Percentiles rank a stretch among this genome's conserved stretches.
Evolutionary conservation across 1,140 invertebrate genomes (phyloP).

Genomic region (Helicoverpa zea): DNA sequence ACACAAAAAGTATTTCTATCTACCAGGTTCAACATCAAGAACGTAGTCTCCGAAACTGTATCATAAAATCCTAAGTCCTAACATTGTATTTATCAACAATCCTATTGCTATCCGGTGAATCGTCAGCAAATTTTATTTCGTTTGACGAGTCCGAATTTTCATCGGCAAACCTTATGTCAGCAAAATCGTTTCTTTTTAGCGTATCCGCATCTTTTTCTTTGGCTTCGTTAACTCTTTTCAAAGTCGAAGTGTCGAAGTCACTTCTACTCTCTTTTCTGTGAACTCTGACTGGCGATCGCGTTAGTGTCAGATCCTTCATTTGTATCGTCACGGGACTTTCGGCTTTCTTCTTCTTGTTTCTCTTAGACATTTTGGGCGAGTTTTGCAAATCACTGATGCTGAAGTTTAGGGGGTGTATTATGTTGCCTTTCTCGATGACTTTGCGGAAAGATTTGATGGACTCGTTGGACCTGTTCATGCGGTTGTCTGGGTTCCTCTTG

Average conservation of each 20-base stretch:
- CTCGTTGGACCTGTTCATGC: conserved; percentile 72
- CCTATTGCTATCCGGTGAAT: conserved; percentile 82
- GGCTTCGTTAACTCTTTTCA: conserved; percentile 78
- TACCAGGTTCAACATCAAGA: conserved; percentile 43
- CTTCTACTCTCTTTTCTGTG: conserved; percentile 73
- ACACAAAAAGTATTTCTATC: conserved; percentile 31
- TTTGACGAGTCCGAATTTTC: conserved; percentile 84
- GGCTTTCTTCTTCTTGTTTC: conserved; percentile 73
- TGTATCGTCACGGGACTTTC: conserved; percentile 75
- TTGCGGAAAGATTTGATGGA: conserved; percentile 79
- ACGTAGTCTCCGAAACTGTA: conserved; percentile 25
- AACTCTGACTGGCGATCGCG: conserved; percentile 73
- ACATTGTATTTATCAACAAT: conserved; percentile 77
- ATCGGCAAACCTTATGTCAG: conserved; percentile 83
- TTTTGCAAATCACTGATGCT: conserved; percentile 81
- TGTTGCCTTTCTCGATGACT: conserved; percentile 77
- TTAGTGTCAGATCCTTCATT: conserved; percentile 80
- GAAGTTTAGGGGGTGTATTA: conserved; percentile 85
- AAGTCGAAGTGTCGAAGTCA: conserved; percentile 74
- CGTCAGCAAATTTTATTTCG: conserved; percentile 83
- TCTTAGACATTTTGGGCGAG: conserved; percentile 73
- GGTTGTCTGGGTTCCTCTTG: conserved; percentile 67
- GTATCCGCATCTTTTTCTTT: conserved; percentile 75
- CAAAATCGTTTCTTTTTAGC: conserved; percentile 75
- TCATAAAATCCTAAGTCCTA: conserved; percentile 64